Evolutionary conservation across 2,113 vertebrate genomes (phyloP), one percentile per base, ranked within the genome.

Genomic region (Lamprotornis superbus): DNA sequence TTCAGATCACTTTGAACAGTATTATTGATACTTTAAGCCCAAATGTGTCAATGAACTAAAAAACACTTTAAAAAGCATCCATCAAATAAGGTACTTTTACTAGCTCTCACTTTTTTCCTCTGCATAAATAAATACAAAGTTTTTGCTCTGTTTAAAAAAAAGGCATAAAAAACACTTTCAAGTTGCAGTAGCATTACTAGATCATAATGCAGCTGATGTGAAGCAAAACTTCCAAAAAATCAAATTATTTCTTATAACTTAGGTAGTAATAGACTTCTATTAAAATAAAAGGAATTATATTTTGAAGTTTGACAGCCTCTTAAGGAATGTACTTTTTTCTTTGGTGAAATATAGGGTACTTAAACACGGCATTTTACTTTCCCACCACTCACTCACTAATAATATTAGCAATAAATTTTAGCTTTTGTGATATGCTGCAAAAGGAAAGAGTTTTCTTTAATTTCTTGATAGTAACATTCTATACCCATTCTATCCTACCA

Each of bases 401-500:
- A 85, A 56, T 13, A 84, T 63, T 27, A 81, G 20, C 25, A 75
- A 87, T 39, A 60, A 44, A 39, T 53, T 56, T n/a, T 35, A 73
- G 5, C 25, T 37, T 59, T 40, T 61, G n/a, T 18, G 9, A 35
- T 69, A 65, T 11, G 4, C 27, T 83, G 23, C 65, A 88, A 79
- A 42, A 30, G 10, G 7, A 70, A 89, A 31, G 15, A 21, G 23
- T 80, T 81, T 12, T 31, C 31, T 68, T 73, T 33, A 44, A 71
- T 82, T 84, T 79, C 40, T 71, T 52, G 5, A 59, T 44, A 87
- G 30, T 7, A 85, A 65, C 9, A 44, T 70, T 74, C 98, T 97
- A 99, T 21, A 99, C 98, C 99, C 99, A 99, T 47, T 98, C 98
- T 64, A 97, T 95, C 82, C 96, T 97, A 49, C 74, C 67, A 49